Conservation (phyloP, 2,888 invertebrate species). For the Chalcosyrphus nemorum region DNA sequence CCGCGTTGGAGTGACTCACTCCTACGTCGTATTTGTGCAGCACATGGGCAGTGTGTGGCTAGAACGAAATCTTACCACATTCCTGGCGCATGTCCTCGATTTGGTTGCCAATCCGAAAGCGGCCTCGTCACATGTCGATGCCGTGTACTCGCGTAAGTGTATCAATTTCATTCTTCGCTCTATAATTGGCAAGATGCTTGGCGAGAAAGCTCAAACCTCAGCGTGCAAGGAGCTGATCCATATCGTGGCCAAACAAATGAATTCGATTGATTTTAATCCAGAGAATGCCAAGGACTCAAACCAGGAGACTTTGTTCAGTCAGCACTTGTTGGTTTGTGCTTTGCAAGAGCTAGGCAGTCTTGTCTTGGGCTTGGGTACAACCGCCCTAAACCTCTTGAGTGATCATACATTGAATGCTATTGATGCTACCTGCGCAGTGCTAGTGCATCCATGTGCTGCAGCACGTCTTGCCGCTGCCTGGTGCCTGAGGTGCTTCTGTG, state of each 20-base stretch:
- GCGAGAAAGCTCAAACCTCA: constrained; percentile 97
- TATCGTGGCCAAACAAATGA: constrained; percentile 96
- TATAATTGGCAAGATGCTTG: constrained; percentile 95
- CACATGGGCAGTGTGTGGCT: constrained; percentile 97
- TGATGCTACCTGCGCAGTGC: constrained; percentile 86
- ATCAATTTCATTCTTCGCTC: constrained; percentile 96
- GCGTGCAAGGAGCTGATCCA: constrained; percentile 97
- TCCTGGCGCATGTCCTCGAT: constrained; percentile 95
- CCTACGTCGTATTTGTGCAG: constrained; percentile 97
- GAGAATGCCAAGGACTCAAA: constrained; percentile 96
- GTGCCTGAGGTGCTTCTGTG: constrained; percentile 94
- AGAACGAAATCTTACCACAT: constrained; percentile 93
- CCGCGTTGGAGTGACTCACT: constrained; percentile 98
- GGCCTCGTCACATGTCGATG: constrained; percentile 97
- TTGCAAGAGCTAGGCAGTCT: constrained; percentile 95
- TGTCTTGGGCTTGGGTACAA: constrained; percentile 95
- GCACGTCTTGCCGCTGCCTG: constrained; percentile 97
- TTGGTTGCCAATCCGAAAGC: constrained; percentile 97
- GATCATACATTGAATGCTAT: constrained; percentile 91
- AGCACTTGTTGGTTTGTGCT: constrained; percentile 95
- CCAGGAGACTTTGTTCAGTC: constrained; percentile 94
- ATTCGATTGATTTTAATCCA: constrained; percentile 95
- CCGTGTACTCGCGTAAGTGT: constrained; percentile 98
- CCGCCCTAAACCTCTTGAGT: constrained; percentile 93
- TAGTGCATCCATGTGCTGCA: constrained; percentile 97